These are phyloP conservation scores for Pristionchus japonicus DNA, from an alignment of 2,888 invertebrate species.

Conservation along the genomic window DNA sequence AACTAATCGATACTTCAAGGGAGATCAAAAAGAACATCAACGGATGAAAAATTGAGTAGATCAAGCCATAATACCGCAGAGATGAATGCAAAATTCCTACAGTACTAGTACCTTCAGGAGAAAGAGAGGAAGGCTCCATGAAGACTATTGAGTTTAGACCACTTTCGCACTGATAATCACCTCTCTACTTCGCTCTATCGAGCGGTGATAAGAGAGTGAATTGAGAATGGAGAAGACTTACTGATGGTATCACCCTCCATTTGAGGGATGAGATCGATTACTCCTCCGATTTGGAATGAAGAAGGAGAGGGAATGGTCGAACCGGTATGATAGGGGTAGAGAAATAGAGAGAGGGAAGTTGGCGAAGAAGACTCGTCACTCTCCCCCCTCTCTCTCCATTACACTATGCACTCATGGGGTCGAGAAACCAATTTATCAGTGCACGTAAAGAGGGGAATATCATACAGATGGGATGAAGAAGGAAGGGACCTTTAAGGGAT, in stretches of 20 bases:
- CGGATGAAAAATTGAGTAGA: neutral
- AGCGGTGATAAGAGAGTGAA: neutral
- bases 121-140: neutral
- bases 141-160: neutral
- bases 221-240: conserved; percentile 1
- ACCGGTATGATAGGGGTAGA: conserved; percentile 40
- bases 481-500: conserved; percentile 4
- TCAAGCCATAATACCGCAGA: neutral
- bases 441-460: conserved; percentile 1
- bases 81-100: too few relatives aligned
- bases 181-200: neutral
- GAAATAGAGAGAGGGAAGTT: conserved; percentile 35
- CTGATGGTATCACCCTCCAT: neutral
- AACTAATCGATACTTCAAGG: neutral
- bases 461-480: conserved; percentile 19
- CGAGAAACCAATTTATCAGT: conserved; percentile 20
- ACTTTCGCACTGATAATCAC: conserved; percentile 34
- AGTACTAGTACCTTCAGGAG: conserved; percentile 7
- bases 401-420: conserved; percentile 22
- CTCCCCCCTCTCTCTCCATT: neutral
- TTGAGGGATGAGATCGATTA: conserved; percentile 37
- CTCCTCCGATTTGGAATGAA: conserved; percentile 8
- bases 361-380: conserved; percentile 29
- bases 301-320: conserved; percentile 7
- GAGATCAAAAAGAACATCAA: neutral